Conservation (phyloP, 2,888 invertebrate species). For the Osedax frankpressi region DNA sequence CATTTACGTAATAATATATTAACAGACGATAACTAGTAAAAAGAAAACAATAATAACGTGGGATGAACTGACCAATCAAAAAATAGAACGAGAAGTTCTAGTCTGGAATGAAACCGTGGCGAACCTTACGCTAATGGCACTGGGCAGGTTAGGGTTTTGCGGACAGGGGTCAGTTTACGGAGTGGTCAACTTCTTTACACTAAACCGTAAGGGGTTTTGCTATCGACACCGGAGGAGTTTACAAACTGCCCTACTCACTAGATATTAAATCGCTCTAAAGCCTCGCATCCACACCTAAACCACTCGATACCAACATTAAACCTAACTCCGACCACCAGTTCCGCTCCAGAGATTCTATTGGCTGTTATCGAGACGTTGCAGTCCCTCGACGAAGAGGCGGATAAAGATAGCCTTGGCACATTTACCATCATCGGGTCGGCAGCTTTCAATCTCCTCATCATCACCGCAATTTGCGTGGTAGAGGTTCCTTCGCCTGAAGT, state of each 20-base stretch:
- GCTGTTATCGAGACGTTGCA: slow-evolving; percentile 33
- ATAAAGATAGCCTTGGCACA: slow-evolving; percentile 33
- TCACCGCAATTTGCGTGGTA: slow-evolving; percentile 39
- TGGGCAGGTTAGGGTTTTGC: slow-evolving; percentile 30
- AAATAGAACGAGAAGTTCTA: slow-evolving; percentile 35
- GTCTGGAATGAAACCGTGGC: slow-evolving; percentile 45
- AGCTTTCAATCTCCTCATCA: slow-evolving; percentile 41
- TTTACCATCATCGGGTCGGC: slow-evolving; percentile 44
- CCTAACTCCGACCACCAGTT: too few species aligned
- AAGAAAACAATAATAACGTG: slow-evolving; percentile 35
- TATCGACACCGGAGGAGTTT: too few species aligned
- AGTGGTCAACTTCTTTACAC: too few species aligned
- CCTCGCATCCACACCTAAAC: too few species aligned
- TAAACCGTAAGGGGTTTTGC: too few species aligned
- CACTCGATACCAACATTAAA: too few species aligned
- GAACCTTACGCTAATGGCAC: slow-evolving; percentile 41
- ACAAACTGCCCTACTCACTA: too few species aligned
- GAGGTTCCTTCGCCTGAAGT: slow-evolving; percentile 31
- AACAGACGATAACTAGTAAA: slow-evolving; percentile 36
- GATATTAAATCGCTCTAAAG: too few species aligned
- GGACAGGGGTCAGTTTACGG: too few species aligned
- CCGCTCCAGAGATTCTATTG: slow-evolving; percentile 41
- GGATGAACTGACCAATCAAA: slow-evolving; percentile 36
- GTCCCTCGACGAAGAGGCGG: slow-evolving; percentile 27
- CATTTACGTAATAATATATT: too few species aligned